These are phyloP conservation scores for Watsonalla cultraria DNA, from an alignment of 2,888 invertebrate genomes.

Conservation along the genomic window DNA sequence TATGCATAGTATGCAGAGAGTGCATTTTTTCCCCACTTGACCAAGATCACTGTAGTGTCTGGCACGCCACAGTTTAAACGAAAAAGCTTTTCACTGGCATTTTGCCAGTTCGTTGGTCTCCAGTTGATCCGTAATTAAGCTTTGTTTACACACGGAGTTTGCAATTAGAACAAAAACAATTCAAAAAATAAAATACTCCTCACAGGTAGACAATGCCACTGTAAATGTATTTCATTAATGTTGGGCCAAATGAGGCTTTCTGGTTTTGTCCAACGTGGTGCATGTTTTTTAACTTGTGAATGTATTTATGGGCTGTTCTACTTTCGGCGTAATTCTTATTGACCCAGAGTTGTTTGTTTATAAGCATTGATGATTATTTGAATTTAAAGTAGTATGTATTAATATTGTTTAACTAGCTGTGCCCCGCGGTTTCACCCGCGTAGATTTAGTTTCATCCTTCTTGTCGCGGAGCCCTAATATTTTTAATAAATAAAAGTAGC, in stretches of 20 bases:
- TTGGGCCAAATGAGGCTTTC: not conserved
- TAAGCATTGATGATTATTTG: too few relatives aligned
- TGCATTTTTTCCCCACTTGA: not conserved
- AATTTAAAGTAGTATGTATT: too few relatives aligned
- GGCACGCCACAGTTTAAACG: slow-evolving; percentile 1
- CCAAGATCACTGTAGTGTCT: not conserved
- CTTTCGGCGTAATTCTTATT: too few relatives aligned
- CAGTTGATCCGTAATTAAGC: slow-evolving; percentile 27
- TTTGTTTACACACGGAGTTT: slow-evolving; percentile 30
- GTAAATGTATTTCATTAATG: slow-evolving; percentile 7
- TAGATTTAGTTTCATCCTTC: too few relatives aligned
- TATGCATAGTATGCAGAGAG: not conserved
- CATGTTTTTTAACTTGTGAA: too few relatives aligned
- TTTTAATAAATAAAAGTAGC: too few relatives aligned
- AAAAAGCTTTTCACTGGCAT: slow-evolving; percentile 10
- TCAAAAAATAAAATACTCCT: slow-evolving; percentile 18
- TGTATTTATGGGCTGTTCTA: too few relatives aligned
- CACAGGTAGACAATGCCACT: slow-evolving; percentile 7
- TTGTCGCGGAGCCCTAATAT: too few relatives aligned
- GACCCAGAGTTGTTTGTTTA: too few relatives aligned
- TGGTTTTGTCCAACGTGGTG: too few relatives aligned
- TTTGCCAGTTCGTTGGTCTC: slow-evolving; percentile 14
- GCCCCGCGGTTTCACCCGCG: too few relatives aligned
- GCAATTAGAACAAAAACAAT: slow-evolving; percentile 33
- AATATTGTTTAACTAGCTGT: too few relatives aligned